Evolutionary conservation across 2,888 invertebrate species (phyloP), one percentile per base, ranked within the genome.

Genomic region (Scotopteryx bipunctaria): DNA sequence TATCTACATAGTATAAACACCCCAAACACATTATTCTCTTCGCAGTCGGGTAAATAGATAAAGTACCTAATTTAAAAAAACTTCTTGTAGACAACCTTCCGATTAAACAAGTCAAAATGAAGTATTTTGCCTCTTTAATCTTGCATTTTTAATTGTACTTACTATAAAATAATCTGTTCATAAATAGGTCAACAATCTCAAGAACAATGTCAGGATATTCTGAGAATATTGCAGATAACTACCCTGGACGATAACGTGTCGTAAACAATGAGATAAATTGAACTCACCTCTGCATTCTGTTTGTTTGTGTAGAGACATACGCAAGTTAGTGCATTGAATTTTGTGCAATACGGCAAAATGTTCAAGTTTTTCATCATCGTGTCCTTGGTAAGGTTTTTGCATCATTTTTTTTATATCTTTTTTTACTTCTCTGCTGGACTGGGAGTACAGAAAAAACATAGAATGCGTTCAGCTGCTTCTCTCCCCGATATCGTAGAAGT

Each of bases 371-470:
- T 47, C 0, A 16, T 47, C 2, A 16, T 42, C 14, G 8, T 47
- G 27, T 36, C 31, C 9, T 33, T 35, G 29, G 51, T 64, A 35
- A 57, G 60, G 46, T n/a, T 11, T 25, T 11, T 31, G 37, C 13
- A 1, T 4, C 25, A 38, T 0, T 5, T 21, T 36, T n/a, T 47
- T 72, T 21, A n/a, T 65, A 3, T 9, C n/a, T n/a, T n/a, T n/a
- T n/a, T n/a, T n/a, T n/a, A n/a, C n/a, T n/a, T n/a, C n/a, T n/a
- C n/a, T n/a, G n/a, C n/a, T n/a, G n/a, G n/a, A n/a, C n/a, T n/a
- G n/a, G n/a, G n/a, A n/a, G n/a, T n/a, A n/a, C n/a, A n/a, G n/a
- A n/a, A n/a, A n/a, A n/a, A n/a, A n/a, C n/a, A n/a, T n/a, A n/a
- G n/a, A n/a, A n/a, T n/a, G n/a, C n/a, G n/a, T n/a, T n/a, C n/a